Conservation (phyloP, 2,113 vertebrate genomes). For the Daboia siamensis region DNA sequence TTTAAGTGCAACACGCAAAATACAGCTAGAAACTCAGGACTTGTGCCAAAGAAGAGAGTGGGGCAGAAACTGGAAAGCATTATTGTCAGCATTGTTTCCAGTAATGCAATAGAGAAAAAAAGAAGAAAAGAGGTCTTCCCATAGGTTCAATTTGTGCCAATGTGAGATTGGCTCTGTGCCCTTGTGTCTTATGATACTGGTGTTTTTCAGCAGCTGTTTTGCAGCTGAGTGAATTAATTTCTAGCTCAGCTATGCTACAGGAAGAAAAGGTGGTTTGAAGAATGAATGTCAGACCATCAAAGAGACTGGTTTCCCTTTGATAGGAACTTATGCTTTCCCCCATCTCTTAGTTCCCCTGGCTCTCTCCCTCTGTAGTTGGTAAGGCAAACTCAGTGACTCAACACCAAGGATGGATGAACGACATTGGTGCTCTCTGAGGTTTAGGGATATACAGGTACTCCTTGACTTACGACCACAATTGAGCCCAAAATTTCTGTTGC, state of each 20-base stretch:
- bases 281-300: neutral
- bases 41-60: rapidly evolving
- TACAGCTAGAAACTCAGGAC: neutral
- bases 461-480: neutral
- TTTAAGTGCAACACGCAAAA: neutral
- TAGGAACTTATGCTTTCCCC: neutral
- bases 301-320: neutral
- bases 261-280: neutral
- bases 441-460: neutral
- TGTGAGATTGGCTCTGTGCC: neutral
- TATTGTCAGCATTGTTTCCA: neutral
- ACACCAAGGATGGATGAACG: neutral
- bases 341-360: neutral
- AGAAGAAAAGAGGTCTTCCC: neutral
- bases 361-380: neutral
- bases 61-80: neutral
- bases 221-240: neutral
- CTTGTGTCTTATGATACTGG: neutral
- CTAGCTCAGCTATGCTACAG: neutral
- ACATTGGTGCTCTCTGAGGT: neutral
- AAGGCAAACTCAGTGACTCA: neutral
- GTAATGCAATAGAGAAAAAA: neutral
- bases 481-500: neutral
- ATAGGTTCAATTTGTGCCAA: neutral
- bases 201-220: neutral